Conservation (phyloP, 1,140 invertebrate species). For the Drosophila pandora region DNA sequence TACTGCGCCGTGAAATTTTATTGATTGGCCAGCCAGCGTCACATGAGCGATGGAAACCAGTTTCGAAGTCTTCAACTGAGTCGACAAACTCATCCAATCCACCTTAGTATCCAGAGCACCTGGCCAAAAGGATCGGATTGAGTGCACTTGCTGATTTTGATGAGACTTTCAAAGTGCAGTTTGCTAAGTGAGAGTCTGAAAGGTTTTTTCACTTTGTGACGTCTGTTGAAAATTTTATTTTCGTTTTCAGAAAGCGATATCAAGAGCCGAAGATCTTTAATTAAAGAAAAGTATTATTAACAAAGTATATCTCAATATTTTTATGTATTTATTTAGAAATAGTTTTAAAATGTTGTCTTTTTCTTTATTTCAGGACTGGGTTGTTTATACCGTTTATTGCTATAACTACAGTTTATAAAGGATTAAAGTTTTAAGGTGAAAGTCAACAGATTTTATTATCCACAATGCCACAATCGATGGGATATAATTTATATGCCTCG, state of each 20-base stretch:
- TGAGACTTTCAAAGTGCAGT: slow-evolving; percentile 30
- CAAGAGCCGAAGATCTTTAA: neutral
- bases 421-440: neutral
- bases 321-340: neutral
- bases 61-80: slow-evolving; percentile 23
- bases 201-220: neutral
- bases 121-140: slow-evolving; percentile 33
- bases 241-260: neutral
- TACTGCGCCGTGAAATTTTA: slow-evolving; percentile 83
- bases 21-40: slow-evolving; percentile 76
- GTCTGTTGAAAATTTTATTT: neutral
- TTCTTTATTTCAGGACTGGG: neutral
- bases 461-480: slow-evolving; percentile 5
- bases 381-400: too few species aligned
- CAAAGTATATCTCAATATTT: neutral
- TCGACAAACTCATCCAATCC: slow-evolving; percentile 30
- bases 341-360: neutral
- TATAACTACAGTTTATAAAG: too few species aligned
- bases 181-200: slow-evolving; percentile 23
- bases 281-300: neutral
- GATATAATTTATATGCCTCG: slow-evolving; percentile 28
- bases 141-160: slow-evolving; percentile 32
- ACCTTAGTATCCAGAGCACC: slow-evolving; percentile 14
- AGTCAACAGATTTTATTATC: neutral
- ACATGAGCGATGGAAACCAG: slow-evolving; percentile 56